A percentile compares a stretch with the other conserved stretches of the same genome.
phyloP scores from a whole-genome alignment of 2,113 vertebrate species.

The Dasypus novemcinctus region DNA sequence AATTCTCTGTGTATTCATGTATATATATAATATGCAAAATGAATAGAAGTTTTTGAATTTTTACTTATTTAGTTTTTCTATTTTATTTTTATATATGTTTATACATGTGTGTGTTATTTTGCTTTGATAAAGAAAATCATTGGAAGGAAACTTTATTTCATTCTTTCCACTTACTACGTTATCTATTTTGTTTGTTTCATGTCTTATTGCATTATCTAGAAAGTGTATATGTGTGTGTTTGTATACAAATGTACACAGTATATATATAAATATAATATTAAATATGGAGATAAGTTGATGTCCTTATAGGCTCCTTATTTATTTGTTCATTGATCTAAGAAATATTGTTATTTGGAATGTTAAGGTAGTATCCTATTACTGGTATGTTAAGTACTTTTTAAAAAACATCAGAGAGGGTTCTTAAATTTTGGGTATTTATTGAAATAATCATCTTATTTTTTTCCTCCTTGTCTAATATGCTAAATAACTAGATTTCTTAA shows the following conservation, averaged over 20 bases:
- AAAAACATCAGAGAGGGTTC: background rate
- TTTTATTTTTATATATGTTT: background rate
- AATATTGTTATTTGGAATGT: conserved; percentile 1
- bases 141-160: background rate
- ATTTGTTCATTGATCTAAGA: background rate
- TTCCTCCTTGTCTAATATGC: background rate
- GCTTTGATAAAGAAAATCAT: background rate
- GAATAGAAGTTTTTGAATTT: background rate
- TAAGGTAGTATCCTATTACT: background rate
- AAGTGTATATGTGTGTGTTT: background rate
- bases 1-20: background rate
- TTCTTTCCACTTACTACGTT: background rate
- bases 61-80: conserved; percentile 8
- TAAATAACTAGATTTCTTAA: background rate
- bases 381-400: background rate
- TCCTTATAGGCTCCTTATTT: background rate
- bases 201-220: background rate
- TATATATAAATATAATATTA: background rate
- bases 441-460: background rate
- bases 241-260: background rate
- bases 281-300: background rate
- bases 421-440: background rate
- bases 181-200: background rate
- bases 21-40: background rate
- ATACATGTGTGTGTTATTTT: background rate